phyloP scores from a whole-genome alignment of 2,888 invertebrate genomes.

The Alloscopus bannaensis region DNA sequence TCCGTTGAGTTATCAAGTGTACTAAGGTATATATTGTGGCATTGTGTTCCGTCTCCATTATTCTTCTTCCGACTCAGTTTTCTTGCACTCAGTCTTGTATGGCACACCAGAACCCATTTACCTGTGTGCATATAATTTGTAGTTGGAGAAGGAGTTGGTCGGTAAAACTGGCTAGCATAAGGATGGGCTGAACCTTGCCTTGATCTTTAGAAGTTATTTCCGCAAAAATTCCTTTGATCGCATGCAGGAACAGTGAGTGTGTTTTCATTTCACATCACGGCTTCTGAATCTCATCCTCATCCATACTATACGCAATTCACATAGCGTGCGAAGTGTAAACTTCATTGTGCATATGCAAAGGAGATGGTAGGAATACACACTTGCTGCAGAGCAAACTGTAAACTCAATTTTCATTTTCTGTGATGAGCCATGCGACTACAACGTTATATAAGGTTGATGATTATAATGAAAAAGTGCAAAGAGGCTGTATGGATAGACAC shows the following conservation, averaged over 20 bases:
- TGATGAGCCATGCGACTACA: no score
- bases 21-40: no score
- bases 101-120: no score
- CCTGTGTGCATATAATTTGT: no score
- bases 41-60: no score
- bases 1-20: constrained; percentile 4
- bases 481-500: constrained; percentile 25
- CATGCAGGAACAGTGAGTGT: no score
- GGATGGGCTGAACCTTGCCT: constrained; percentile 53
- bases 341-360: constrained; percentile 1
- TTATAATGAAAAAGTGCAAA: constrained; percentile 7
- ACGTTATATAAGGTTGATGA: no score
- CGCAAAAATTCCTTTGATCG: constrained; percentile 38
- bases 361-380: constrained; percentile 18
- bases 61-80: no score
- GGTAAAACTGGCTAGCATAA: no score
- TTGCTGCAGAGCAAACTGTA: constrained; percentile 1
- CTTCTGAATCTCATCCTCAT: background rate
- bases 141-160: no score
- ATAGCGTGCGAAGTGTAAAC: background rate
- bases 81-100: background rate
- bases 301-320: no score
- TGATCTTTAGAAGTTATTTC: constrained; percentile 50
- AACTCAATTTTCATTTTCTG: constrained; percentile 8
- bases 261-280: constrained; percentile 10